Evolutionary conservation across 1,140 invertebrate genomes (phyloP).

Genomic region (Dinothrombium tinctorium): DNA sequence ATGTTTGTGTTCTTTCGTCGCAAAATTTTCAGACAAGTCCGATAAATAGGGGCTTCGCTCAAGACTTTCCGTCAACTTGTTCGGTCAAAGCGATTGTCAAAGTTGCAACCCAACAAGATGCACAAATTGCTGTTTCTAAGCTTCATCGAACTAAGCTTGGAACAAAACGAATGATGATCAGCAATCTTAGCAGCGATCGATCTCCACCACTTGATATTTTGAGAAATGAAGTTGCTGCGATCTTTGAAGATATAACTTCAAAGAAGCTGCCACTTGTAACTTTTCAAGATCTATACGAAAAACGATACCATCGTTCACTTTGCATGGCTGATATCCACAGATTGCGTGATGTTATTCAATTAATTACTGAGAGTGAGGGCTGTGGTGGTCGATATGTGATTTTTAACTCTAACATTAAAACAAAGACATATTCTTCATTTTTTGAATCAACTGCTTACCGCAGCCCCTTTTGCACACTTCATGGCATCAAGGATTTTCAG

Average conservation of each 20-base stretch:
- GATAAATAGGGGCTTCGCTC: too few relatives aligned
- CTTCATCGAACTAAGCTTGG: too few relatives aligned
- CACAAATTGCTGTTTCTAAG: too few relatives aligned
- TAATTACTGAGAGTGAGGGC: background rate
- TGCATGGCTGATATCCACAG: background rate
- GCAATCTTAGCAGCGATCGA: too few relatives aligned
- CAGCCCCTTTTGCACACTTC: background rate
- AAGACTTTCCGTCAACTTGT: too few relatives aligned
- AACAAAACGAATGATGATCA: too few relatives aligned
- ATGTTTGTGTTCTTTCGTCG: too few relatives aligned
- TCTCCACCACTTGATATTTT: background rate
- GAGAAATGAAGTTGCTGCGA: background rate
- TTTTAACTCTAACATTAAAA: background rate
- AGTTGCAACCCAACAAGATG: too few relatives aligned
- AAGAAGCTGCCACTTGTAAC: slow-evolving; percentile 1
- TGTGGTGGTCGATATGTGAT: background rate
- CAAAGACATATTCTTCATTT: background rate
- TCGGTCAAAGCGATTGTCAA: too few relatives aligned
- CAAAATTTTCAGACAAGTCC: too few relatives aligned
- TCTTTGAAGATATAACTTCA: background rate
- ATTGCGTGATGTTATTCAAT: background rate
- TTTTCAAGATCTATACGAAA: background rate
- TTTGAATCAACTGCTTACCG: background rate
- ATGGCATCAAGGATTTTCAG: background rate
- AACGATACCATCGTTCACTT: background rate